A percentile compares a stretch with the other conserved stretches of the same genome.
phyloP scores from a whole-genome alignment of 1,140 invertebrate genomes.

The Ladona fulva region DNA sequence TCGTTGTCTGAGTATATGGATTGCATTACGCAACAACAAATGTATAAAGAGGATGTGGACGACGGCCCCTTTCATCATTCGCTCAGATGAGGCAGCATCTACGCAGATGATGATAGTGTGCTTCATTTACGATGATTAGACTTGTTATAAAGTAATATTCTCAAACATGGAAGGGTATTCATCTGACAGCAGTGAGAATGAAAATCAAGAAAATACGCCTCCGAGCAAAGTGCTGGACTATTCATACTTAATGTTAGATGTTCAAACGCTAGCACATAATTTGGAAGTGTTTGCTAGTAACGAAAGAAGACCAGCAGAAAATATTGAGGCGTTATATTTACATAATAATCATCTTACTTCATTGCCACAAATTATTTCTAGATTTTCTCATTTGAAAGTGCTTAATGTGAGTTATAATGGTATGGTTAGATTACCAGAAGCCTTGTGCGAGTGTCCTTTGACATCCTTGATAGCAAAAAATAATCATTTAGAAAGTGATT shows the following conservation, averaged over 20 bases:
- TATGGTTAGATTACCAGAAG: constrained; percentile 62
- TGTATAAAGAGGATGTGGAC: too few relatives aligned
- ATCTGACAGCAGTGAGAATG: constrained; percentile 70
- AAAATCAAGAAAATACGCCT: constrained; percentile 39
- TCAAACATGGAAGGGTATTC: constrained; percentile 60
- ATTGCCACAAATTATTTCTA: constrained; percentile 42
- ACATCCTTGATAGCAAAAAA: constrained; percentile 76
- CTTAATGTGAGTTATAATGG: constrained; percentile 84
- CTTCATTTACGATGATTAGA: background rate
- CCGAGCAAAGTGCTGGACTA: constrained; percentile 56
- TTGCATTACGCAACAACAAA: too few relatives aligned
- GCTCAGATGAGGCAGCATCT: too few relatives aligned
- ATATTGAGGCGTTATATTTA: constrained; percentile 59
- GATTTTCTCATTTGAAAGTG: constrained; percentile 57
- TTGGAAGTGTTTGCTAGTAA: constrained; percentile 41
- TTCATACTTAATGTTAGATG: constrained; percentile 53
- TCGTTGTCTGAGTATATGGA: too few relatives aligned
- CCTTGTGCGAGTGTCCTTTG: constrained; percentile 61
- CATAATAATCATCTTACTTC: constrained; percentile 57
- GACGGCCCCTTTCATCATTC: too few relatives aligned
- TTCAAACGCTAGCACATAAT: constrained; percentile 45
- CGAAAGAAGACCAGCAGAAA: constrained; percentile 46
- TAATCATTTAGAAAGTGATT: constrained; percentile 70
- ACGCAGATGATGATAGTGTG: too few relatives aligned
- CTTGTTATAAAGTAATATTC: background rate